phyloP scores from a whole-genome alignment of 2,888 invertebrate species.

The Balanococcus diminutus region DNA sequence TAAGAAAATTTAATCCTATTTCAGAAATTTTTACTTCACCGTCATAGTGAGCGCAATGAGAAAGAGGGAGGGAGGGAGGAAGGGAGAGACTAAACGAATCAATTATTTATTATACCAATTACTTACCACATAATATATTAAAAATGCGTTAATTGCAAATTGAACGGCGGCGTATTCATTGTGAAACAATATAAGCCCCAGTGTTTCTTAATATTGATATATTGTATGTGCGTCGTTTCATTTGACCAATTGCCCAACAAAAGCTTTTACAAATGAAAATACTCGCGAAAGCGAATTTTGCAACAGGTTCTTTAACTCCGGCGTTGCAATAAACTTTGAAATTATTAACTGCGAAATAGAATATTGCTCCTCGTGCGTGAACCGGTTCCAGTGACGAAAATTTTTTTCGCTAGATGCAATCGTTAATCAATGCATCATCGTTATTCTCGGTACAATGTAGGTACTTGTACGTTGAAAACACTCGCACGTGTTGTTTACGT shows the following conservation, averaged over 20 bases:
- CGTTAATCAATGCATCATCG: background rate
- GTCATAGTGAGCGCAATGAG: no score
- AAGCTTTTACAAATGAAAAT: slow-evolving; percentile 7
- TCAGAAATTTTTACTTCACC: background rate
- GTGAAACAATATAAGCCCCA: background rate
- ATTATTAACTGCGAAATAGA: background rate
- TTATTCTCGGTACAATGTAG: slow-evolving; percentile 31
- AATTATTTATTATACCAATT: background rate
- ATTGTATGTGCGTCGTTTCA: slow-evolving; percentile 1
- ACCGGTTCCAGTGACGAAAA: slow-evolving; percentile 22
- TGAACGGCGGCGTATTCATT: background rate
- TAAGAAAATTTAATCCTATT: background rate
- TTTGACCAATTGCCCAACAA: slow-evolving; percentile 9
- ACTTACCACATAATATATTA: slow-evolving; percentile 4
- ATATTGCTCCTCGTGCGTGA: background rate
- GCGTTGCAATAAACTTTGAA: background rate
- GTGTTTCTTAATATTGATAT: background rate
- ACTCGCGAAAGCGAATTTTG: background rate
- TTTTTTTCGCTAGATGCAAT: background rate
- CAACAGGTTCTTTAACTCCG: slow-evolving; percentile 8
- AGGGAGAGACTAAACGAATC: background rate
- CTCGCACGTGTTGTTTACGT: slow-evolving; percentile 19
- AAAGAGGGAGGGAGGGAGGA: no score
- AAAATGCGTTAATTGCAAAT: slow-evolving; percentile 22
- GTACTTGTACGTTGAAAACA: background rate